These are phyloP conservation scores for Cephalophus harveyi DNA, from an alignment of 2,113 vertebrate genomes.

Conservation along the genomic window DNA sequence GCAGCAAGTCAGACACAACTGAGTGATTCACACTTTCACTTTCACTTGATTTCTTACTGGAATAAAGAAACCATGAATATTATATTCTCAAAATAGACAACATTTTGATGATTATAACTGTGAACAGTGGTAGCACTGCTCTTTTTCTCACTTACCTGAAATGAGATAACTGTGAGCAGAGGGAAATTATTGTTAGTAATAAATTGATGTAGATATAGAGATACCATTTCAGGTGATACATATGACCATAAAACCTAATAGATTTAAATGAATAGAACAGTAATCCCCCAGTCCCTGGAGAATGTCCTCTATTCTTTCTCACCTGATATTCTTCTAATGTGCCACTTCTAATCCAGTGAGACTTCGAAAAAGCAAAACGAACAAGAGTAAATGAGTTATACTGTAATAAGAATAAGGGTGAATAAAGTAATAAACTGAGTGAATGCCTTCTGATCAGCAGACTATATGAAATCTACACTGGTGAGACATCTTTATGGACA, in stretches of 20 bases:
- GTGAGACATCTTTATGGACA: neutral
- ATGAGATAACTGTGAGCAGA: neutral
- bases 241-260: neutral
- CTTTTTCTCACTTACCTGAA: neutral
- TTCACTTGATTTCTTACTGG: neutral
- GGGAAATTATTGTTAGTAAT: neutral
- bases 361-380: neutral
- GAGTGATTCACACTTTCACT: neutral
- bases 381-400: neutral
- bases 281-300: neutral
- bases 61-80: neutral
- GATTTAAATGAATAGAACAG: neutral
- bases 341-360: neutral
- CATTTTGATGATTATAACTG: neutral
- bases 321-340: neutral
- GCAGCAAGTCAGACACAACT: neutral
- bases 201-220: neutral
- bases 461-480: neutral
- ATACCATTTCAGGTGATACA: neutral
- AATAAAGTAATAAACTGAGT: neutral
- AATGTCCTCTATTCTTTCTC: neutral
- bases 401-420: neutral
- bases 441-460: neutral
- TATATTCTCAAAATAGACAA: neutral
- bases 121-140: neutral